Percentiles rank a stretch among this genome's conserved stretches.
Conservation (phyloP, 2,113 vertebrate species). For the Apaloderma vittatum region DNA sequence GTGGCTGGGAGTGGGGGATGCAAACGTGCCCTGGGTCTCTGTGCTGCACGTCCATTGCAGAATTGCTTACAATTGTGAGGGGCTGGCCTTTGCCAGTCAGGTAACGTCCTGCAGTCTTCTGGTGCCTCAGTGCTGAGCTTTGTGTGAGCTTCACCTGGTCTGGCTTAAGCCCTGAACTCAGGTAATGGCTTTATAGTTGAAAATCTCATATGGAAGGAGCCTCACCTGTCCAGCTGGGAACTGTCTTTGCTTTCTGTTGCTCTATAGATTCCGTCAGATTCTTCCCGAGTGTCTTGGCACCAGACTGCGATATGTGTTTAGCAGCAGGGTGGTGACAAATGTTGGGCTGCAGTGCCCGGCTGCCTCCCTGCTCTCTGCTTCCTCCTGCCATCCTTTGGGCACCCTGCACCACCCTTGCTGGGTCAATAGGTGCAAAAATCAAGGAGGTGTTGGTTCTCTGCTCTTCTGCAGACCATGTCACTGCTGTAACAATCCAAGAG, state of each 20-base stretch:
- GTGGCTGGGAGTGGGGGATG: not conserved
- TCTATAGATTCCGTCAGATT: not conserved
- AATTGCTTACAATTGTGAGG: not conserved
- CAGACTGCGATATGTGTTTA: not conserved
- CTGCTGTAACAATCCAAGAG: not conserved
- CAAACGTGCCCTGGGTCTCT: not conserved
- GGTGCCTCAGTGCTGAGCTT: not conserved
- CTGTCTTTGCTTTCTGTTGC: not conserved
- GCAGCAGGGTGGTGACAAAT: not conserved
- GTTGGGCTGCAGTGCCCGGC: not conserved
- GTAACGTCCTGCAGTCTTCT: not conserved
- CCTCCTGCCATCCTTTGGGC: not conserved
- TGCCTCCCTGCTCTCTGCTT: not conserved
- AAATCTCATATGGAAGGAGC: not conserved
- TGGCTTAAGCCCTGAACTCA: not conserved
- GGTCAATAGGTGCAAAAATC: not conserved
- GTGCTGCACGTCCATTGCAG: not conserved
- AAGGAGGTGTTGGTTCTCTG: not conserved
- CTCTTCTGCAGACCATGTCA: not conserved
- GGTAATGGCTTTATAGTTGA: not conserved
- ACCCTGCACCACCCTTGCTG: not conserved
- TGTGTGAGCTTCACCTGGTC: not conserved
- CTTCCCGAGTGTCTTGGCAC: not conserved
- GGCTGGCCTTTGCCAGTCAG: not conserved
- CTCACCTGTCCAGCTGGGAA: not conserved